Evolutionary conservation across 2,113 vertebrate genomes (phyloP), one percentile per base, ranked within the genome.

Genomic region (Rhabdornis inornatus): DNA sequence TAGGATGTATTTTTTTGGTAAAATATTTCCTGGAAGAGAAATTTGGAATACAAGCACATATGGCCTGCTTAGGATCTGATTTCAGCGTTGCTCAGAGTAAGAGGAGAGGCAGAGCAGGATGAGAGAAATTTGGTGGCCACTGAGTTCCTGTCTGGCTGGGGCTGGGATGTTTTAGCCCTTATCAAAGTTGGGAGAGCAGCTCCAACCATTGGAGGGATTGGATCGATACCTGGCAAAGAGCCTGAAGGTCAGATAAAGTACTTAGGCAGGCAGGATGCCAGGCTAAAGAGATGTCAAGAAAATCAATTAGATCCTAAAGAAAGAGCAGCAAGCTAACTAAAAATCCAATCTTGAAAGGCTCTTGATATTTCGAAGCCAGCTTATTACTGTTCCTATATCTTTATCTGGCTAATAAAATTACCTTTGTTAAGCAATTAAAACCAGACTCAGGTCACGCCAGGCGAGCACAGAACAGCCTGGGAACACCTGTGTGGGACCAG

Each of bases 181-280:
- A 98, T 98, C 98, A 97, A 97, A 98, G 98, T 95, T 98, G 96
- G 97, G 97, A 96, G 96, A 97, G 96, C 97, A 98, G 95, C 97
- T 98, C 96, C 97, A 95, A 93, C 83, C 98, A 81, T 90, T 78
- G 98, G 90, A 98, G 92, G 96, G 97, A 63, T 69, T 57, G 95
- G 96, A 98, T 98, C 98, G 15, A 98, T 98, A 97, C 55, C 94
- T 98, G 98, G 98, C 98, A 95, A 52, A 60, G 77, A 95, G 98
- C 98, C 98, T 75, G 98, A 98, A 98, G 98, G 98, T 98, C 98
- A 98, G 98, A 98, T 98, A 98, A 98, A 98, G 98, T 98, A 98
- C 98, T 98, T 98, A 98, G 97, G 97, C 97, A 97, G 98, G 98
- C 98, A 98, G 95, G 83, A 94, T 98, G 98, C 98, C 98, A 98